These are phyloP conservation scores for Parnassius apollo DNA, from an alignment of 2,888 invertebrate species.

Conservation along the genomic window DNA sequence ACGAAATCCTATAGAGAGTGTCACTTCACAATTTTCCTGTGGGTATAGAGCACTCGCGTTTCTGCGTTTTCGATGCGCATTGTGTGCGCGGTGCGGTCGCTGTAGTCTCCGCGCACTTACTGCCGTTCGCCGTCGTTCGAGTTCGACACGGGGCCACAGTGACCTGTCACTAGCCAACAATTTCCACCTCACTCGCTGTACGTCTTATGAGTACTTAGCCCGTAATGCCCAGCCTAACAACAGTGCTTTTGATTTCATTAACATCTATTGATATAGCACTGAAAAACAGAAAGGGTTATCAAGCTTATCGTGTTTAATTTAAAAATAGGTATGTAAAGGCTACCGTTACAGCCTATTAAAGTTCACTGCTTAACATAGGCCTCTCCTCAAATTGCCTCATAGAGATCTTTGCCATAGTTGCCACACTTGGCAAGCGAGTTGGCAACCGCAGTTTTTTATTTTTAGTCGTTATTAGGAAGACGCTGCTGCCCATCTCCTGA, in stretches of 20 bases:
- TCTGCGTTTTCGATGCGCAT: constrained; percentile 37
- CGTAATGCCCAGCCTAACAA: constrained; percentile 11
- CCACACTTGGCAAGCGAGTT: too few species aligned
- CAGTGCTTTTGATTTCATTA: not conserved
- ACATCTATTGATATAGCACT: not conserved
- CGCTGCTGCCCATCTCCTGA: too few species aligned
- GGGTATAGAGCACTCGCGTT: constrained; percentile 64
- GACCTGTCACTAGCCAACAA: constrained; percentile 36
- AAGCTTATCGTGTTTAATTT: too few species aligned
- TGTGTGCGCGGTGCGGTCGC: constrained; percentile 59
- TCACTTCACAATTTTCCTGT: constrained; percentile 68
- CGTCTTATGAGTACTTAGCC: constrained; percentile 9
- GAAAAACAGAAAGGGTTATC: too few species aligned
- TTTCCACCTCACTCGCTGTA: constrained; percentile 38
- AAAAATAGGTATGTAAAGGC: too few species aligned
- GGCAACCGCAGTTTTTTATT: too few species aligned
- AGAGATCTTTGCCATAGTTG: too few species aligned
- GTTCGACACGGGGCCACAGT: constrained; percentile 30
- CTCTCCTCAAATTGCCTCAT: too few species aligned
- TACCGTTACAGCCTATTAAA: too few species aligned
- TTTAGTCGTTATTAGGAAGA: too few species aligned
- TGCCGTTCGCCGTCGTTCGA: constrained; percentile 39
- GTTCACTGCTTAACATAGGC: too few species aligned
- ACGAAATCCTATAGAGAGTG: constrained; percentile 54
- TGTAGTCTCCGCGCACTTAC: constrained; percentile 68